Evolutionary conservation across 2,888 invertebrate species (phyloP).

Genomic region (Tuta absoluta): DNA sequence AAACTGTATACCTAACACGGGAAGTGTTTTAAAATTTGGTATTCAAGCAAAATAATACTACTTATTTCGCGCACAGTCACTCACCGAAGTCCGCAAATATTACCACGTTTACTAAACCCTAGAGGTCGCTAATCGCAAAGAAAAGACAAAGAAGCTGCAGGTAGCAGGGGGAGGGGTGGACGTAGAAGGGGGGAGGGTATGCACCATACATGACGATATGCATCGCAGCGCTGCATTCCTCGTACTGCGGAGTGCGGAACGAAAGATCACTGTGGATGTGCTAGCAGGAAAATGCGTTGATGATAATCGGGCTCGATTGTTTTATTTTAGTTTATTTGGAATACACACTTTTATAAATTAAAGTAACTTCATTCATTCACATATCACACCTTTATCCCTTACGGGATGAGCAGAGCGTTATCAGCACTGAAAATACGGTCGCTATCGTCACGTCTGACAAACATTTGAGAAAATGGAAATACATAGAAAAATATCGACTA

Average conservation of each 20-base stretch:
- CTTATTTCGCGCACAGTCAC: background rate
- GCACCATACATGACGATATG: conserved; percentile 75
- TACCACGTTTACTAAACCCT: conserved; percentile 1
- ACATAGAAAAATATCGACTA: too few species aligned
- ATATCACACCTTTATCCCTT: too few species aligned
- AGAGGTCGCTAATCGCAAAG: conserved; percentile 28
- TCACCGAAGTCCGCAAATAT: conserved; percentile 23
- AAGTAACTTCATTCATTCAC: too few species aligned
- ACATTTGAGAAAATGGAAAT: too few species aligned
- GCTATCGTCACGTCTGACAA: too few species aligned
- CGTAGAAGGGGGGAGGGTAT: conserved; percentile 52
- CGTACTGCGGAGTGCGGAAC: conserved; percentile 57
- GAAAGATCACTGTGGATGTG: conserved; percentile 51
- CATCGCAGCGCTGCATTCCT: conserved; percentile 78
- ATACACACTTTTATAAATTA: too few species aligned
- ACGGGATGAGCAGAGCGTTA: too few species aligned
- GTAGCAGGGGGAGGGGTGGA: conserved; percentile 22
- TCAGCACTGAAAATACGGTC: too few species aligned
- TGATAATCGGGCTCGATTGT: background rate
- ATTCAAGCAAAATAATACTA: background rate
- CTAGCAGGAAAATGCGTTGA: conserved; percentile 22
- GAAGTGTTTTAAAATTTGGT: too few species aligned
- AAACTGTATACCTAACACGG: too few species aligned
- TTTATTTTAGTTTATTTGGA: background rate
- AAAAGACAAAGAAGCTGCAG: conserved; percentile 32